Evolutionary conservation across 2,888 invertebrate genomes (phyloP).

Genomic region (Yponomeuta sedellus): DNA sequence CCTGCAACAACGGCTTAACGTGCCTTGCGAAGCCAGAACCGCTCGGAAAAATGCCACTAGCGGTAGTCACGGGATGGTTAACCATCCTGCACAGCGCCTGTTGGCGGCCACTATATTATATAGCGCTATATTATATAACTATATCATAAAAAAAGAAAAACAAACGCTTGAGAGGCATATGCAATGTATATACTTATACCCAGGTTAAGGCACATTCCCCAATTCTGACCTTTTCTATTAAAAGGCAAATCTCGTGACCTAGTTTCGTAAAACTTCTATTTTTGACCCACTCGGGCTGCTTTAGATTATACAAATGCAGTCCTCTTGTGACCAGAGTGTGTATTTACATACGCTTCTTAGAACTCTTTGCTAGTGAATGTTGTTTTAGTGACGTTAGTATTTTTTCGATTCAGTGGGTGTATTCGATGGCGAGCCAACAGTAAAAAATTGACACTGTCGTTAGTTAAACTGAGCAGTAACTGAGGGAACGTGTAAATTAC

Average conservation of each 20-base stretch:
- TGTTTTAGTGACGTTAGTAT: not conserved
- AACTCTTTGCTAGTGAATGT: not conserved
- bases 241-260: conserved; percentile 15
- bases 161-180: not conserved
- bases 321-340: conserved; percentile 2
- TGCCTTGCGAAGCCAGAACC: no score
- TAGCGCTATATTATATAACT: no score
- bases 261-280: conserved; percentile 6
- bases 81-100: no score
- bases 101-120: no score
- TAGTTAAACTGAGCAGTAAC: no score
- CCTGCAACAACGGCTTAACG: no score
- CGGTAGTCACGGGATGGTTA: no score
- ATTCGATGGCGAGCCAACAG: not conserved
- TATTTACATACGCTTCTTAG: not conserved
- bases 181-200: not conserved
- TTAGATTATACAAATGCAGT: conserved; percentile 13
- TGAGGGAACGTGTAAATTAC: no score
- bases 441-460: no score
- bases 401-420: not conserved
- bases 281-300: conserved; percentile 9
- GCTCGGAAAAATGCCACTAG: no score
- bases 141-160: no score
- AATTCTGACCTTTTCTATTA: conserved; percentile 14
- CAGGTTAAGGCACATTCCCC: not conserved